A percentile compares a stretch with the other conserved stretches of the same genome.
Conservation (phyloP, 2,113 vertebrate species). For the Clarias batrachus region DNA sequence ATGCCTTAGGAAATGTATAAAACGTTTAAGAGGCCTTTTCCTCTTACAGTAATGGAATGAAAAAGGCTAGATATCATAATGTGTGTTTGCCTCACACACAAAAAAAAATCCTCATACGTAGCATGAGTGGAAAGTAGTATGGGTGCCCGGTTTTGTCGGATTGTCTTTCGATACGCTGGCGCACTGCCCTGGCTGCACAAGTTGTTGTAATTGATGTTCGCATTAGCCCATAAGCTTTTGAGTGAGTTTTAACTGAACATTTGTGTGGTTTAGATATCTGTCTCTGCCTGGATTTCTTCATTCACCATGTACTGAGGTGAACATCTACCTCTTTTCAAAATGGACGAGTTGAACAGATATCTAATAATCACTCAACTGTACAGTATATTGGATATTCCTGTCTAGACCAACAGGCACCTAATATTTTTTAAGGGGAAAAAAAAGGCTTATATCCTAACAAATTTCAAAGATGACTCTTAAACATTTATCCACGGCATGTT, state of each 20-base stretch:
- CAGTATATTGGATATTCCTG: neutral
- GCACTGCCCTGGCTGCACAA: conserved; percentile 34
- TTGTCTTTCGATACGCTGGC: conserved; percentile 20
- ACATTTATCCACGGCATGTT: neutral
- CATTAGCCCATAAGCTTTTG: neutral
- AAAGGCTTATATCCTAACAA: neutral
- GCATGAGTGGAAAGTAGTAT: conserved; percentile 47
- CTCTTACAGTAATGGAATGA: conserved; percentile 72
- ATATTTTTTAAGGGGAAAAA: neutral
- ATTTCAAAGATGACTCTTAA: neutral
- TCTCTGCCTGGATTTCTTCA: neutral
- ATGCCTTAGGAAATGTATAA: conserved; percentile 72
- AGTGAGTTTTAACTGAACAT: neutral
- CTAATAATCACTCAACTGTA: neutral
- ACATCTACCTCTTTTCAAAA: neutral
- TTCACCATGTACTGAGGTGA: neutral
- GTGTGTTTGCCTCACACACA: conserved; percentile 62
- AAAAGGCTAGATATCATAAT: conserved; percentile 64
- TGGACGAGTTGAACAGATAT: neutral
- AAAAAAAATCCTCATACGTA: conserved; percentile 50
- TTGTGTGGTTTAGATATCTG: neutral
- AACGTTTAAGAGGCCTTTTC: conserved; percentile 66
- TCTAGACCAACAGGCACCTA: neutral
- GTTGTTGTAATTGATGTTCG: conserved; percentile 38
- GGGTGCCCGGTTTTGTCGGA: conserved; percentile 28